These are phyloP conservation scores for Cladopsammia gracilis DNA, from an alignment of 64 coral and sea anemone species.

Conservation along the genomic window DNA sequence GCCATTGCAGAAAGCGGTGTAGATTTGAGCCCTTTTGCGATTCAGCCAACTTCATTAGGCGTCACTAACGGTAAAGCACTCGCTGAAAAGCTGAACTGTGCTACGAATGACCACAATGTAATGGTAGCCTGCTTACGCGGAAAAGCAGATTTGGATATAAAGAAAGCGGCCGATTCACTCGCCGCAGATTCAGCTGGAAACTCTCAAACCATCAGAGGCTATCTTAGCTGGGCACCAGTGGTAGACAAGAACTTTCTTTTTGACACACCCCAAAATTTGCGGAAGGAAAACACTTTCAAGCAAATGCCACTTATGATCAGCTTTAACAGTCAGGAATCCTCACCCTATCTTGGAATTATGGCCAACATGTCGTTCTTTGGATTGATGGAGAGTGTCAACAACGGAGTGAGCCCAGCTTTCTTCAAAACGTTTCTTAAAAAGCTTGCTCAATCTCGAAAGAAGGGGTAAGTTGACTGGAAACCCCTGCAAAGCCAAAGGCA, in stretches of 20 bases:
- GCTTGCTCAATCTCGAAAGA: neutral
- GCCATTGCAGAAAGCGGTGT: conserved; percentile 43
- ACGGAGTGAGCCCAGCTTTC: neutral
- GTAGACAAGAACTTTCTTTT: conserved; percentile 61
- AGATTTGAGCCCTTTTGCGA: conserved; percentile 28
- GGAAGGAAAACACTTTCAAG: conserved; percentile 39
- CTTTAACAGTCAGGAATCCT: conserved; percentile 70
- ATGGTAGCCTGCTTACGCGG: neutral
- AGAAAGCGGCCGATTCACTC: neutral
- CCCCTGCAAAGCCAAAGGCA: too few relatives aligned
- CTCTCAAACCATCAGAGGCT: neutral
- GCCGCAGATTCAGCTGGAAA: too few relatives aligned
- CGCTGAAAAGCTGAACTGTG: neutral
- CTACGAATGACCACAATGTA: neutral
- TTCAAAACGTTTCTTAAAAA: neutral
- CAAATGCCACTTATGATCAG: conserved; percentile 38
- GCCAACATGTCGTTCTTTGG: neutral
- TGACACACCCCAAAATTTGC: conserved; percentile 67
- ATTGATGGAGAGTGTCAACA: neutral
- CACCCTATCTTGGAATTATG: neutral
- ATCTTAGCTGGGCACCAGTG: conserved; percentile 46
- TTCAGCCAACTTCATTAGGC: neutral
- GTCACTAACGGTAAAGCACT: neutral
- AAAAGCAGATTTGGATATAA: neutral
- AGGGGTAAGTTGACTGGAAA: neutral